Evolutionary conservation across 2,888 invertebrate species (phyloP), one percentile per base, ranked within the genome.

Genomic region (Erpobdella octoculata): DNA sequence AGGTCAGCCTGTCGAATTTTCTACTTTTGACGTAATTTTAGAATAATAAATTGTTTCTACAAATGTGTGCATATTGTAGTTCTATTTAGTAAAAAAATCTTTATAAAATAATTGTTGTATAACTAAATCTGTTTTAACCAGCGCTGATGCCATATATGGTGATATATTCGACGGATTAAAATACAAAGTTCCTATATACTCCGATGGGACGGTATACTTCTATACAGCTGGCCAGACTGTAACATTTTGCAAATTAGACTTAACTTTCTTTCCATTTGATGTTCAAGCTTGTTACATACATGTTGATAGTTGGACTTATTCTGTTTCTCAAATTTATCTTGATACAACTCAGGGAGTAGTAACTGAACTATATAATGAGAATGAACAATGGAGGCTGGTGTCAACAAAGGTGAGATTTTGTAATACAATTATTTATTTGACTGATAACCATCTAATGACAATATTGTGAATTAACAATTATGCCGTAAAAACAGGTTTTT

Each of bases 301-400:
- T 12, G 12, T 64, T 9, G 65, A 64, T 35, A 64, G 65, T 35
- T 64, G 65, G 65, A 64, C 65, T 15, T 64, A 64, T 21, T 21
- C 65, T 31, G 28, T 31, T 21, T 8, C 33, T 6, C n/a, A 59
- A 21, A 21, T 59, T 21, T 18, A 41, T 15, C 12, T 41, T 12
- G n/a, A 41, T 41, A 41, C 46, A 12, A 41, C 46, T 12, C 12
- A 12, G n/a, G 46, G 46, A 41, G 12, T 41, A 12, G n/a, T 15
- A 41, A 41, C 12, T 15, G 46, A 41, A 15, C 46, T 41, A 15
- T 41, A 41, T 41, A 12, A 41, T 15, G 46, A n/a, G n/a, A 41
- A 41, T 41, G 46, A n/a, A 12, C 12, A 15, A 12, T 41, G 46
- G 46, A n/a, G n/a, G 46, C 12, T n/a, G n/a, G n/a, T n/a, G n/a